Evolutionary conservation across 2,888 invertebrate species (phyloP), one percentile per base, ranked within the genome.

Genomic region (Drosophila pseudotalamancana): DNA sequence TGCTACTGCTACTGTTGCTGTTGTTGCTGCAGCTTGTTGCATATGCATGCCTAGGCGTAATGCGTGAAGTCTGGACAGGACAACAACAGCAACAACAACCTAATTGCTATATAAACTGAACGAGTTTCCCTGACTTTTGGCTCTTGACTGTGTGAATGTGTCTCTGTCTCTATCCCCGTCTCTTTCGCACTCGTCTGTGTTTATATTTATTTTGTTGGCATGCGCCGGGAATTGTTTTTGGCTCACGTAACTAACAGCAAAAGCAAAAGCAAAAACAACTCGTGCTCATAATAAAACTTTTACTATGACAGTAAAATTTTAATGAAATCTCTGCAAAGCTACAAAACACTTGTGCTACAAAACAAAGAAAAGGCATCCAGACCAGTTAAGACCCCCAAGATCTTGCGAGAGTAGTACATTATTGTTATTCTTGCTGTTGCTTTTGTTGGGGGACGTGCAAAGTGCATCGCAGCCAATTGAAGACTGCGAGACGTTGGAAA

Each of bases 271-370:
- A 55, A 50, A 68, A 54, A 43, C 60, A 55, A 56, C 49, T 64
- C 55, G 54, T 66, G 81, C 72, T 69, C 72, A 78, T 81, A 81
- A 79, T 79, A 81, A 81, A 80, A 81, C 73, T 81, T 80, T 78
- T 78, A 80, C 78, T 65, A 76, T 80, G 79, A 80, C 79, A 80
- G 81, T 78, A 81, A 80, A 80, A 81, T 80, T 81, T 80, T 80
- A 80, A 80, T 81, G 81, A 81, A 80, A 80, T 81, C 79, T 76
- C 76, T 76, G 81, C 79, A 81, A 81, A 72, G 64, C 77, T 77
- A 62, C 74, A 69, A 74, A 72, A 72, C 74, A 77, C 77, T 77
- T 69, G 77, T 54, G 63, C 71, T 45, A 70, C 69, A 48, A 54
- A 60, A 49, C 32, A 45, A 34, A 53, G 55, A 65, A 65, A 6